Evolutionary conservation across 2,113 vertebrate species (phyloP), one percentile per base, ranked within the genome.

Genomic region (Crotalus tigris): DNA sequence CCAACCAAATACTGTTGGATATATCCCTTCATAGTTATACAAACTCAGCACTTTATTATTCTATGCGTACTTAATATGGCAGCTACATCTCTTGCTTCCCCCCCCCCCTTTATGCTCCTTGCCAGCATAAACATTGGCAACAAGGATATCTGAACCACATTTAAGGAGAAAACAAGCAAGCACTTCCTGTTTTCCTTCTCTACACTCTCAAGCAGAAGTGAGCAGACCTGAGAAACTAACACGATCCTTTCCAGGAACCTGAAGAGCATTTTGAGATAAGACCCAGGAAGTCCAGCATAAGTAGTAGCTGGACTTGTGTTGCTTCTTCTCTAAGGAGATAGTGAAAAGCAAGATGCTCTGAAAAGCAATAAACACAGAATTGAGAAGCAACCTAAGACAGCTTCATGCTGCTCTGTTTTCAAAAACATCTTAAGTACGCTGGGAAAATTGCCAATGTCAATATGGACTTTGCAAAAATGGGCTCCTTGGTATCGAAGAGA

Each of bases 391-490:
- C 88, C 85, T 24, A 85, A 86, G 46, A 55, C 55, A 61, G 44
- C 55, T 93, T 61, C 44, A 44, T 17, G 46, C 54, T 85, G 64
- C 88, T 58, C 29, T 9, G 8, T 85, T 90, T 90, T 17, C 85
- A 87, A 87, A 92, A 89, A 90, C 13, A 89, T 61, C 55, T 90
- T 93, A 93, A 93, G 75, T 64, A 93, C 69, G 81, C 89, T 64
- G 92, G 92, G 92, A 93, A 90, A 44, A 58, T 3, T 93, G 92
- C 92, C 92, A 93, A 39, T 64, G 89, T 93, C 89, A 93, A 93
- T 90, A 87, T 90, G 89, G 81, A 90, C 46, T 90, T 64, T 53
- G 88, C 75, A 87, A 87, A 89, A 90, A 44, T 33, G 69, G 92
- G 11, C 54, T 90, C 92, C 89, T 87, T 33, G 17, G 49, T 51